Conservation (phyloP, 2,797 vertebrate species). For the Remorina albescens region DNA sequence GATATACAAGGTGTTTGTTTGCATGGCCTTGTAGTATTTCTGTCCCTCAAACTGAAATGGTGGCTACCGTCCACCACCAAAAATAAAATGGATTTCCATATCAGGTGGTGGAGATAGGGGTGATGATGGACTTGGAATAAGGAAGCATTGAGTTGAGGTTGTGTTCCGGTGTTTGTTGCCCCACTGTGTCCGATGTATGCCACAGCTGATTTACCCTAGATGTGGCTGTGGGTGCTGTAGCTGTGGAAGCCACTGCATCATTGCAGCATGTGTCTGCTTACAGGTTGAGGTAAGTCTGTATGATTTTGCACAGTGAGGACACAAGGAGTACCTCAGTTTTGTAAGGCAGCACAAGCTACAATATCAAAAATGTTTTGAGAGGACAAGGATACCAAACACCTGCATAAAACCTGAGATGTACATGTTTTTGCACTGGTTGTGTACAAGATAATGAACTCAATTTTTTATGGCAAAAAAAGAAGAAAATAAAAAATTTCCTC, state of each 20-base stretch:
- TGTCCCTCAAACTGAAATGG: constrained; percentile 71
- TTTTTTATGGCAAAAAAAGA: neutral
- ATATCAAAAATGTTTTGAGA: constrained; percentile 12
- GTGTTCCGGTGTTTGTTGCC: constrained; percentile 79
- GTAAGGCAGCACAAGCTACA: constrained; percentile 61
- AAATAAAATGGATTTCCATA: constrained; percentile 71
- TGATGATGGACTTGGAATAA: constrained; percentile 75
- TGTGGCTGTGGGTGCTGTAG: constrained; percentile 75
- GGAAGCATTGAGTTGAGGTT: constrained; percentile 78
- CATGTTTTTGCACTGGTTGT: constrained; percentile 43
- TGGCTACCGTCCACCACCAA: constrained; percentile 65
- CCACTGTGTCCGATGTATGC: constrained; percentile 82
- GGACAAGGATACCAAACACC: constrained; percentile 31
- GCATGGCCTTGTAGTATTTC: constrained; percentile 66
- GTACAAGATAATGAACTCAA: constrained; percentile 29
- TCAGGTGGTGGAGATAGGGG: constrained; percentile 69
- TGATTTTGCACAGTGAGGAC: constrained; percentile 80
- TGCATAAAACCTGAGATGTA: constrained; percentile 42
- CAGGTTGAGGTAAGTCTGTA: constrained; percentile 68
- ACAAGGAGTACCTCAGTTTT: constrained; percentile 79
- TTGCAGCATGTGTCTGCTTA: constrained; percentile 70
- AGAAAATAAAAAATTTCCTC: neutral
- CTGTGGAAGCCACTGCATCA: constrained; percentile 60
- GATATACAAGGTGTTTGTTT: constrained; percentile 78
- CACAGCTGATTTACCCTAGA: constrained; percentile 59